Evolutionary conservation across 2,888 invertebrate genomes (phyloP), one percentile per base, ranked within the genome.

Genomic region (Ichneumoninae sp.): DNA sequence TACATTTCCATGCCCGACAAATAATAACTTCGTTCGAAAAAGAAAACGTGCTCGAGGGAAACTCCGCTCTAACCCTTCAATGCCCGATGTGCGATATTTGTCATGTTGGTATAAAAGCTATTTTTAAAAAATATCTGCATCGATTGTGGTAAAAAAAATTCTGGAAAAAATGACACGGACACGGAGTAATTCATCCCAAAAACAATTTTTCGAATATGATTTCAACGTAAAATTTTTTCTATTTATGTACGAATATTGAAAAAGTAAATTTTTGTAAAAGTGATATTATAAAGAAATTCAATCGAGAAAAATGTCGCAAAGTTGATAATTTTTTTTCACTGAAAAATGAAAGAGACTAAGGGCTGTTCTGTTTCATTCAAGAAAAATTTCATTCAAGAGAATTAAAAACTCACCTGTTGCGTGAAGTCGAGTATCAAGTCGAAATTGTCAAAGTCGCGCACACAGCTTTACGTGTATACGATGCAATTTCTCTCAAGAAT

Each of bases 361-460:
- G 22, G 13, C 57, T 13, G n/a, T 26, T 26, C 40, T 44, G 40
- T 1, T n/a, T n/a, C n/a, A n/a, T n/a, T n/a, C n/a, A n/a, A n/a
- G n/a, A n/a, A n/a, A 8, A 44, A 22, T n/a, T 16, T 13, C 7
- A 30, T 54, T 40, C 30, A 52, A 50, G 8, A 63, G 16, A 26
- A 40, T 22, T 22, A 3, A 22, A 68, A 71, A 74, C 87, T 89
- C 89, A 89, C 90, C 90, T 90, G 90, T 90, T 90, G 90, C 90
- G 52, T 60, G 57, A 19, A 70, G n/a, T n/a, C n/a, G n/a, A n/a
- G 77, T 22, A 22, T 60, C 57, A 44, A 75, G 50, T 36, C 16
- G 65, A 66, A 81, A 69, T 78, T 65, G n/a, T 19, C 65, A 68
- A 57, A 60, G 57, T 47, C 73, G n/a, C 70, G 74, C 40, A 68